phyloP scores from a whole-genome alignment of 2,888 invertebrate genomes.

The Cosmia pyralina region DNA sequence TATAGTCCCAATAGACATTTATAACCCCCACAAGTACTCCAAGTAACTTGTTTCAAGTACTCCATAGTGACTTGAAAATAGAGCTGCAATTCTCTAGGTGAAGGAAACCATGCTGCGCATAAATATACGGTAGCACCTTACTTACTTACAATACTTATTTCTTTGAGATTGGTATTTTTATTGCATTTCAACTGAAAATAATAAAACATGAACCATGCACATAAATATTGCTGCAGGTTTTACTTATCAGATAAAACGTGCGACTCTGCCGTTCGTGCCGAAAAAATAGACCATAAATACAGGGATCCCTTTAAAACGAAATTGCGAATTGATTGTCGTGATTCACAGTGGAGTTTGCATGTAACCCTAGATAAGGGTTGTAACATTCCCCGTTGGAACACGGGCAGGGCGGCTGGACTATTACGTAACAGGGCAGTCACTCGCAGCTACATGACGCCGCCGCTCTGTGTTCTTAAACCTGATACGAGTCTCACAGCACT shows the following conservation, averaged over 20 bases:
- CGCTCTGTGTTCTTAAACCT: slow-evolving; percentile 46
- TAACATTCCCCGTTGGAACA: slow-evolving; percentile 77
- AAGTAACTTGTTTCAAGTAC: no score
- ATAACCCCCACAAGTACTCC: no score
- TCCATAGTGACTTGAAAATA: slow-evolving; percentile 48
- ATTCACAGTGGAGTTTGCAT: slow-evolving; percentile 82
- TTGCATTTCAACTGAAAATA: slow-evolving; percentile 29
- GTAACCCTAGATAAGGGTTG: slow-evolving; percentile 84
- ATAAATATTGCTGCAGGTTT: slow-evolving; percentile 31
- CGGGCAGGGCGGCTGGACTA: slow-evolving; percentile 65
- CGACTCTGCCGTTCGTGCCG: slow-evolving; percentile 22
- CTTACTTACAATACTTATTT: slow-evolving; percentile 37
- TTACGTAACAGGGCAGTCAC: slow-evolving; percentile 62
- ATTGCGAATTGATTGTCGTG: slow-evolving; percentile 81
- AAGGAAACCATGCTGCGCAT: slow-evolving; percentile 54
- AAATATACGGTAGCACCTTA: slow-evolving; percentile 46
- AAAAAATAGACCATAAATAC: slow-evolving; percentile 56
- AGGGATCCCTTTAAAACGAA: slow-evolving; percentile 69
- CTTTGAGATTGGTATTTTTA: slow-evolving; percentile 38
- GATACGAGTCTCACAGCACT: slow-evolving; percentile 21
- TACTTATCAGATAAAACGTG: slow-evolving; percentile 52
- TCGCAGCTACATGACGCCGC: slow-evolving; percentile 45
- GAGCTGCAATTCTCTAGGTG: slow-evolving; percentile 47
- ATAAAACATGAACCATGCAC: slow-evolving; percentile 33
- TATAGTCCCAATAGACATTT: no score